Conservation (phyloP, 1,140 invertebrate genomes). For the Macrocentrus cingulum region DNA sequence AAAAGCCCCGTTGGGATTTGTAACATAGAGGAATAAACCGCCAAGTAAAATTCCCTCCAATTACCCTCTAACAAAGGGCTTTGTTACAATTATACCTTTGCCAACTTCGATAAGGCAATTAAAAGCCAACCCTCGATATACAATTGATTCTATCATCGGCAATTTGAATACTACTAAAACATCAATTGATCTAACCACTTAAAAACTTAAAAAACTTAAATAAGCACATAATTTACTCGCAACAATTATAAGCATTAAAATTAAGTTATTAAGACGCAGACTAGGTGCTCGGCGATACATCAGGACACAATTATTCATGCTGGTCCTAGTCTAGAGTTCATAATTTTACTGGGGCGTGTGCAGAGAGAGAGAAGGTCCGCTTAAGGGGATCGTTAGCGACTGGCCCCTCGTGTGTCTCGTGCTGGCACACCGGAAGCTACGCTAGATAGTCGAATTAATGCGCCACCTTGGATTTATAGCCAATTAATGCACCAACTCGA, state of each 20-base stretch:
- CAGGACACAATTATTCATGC: background rate
- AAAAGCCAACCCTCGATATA: no score
- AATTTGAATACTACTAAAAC: no score
- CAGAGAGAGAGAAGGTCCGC: background rate
- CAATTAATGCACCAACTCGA: conserved; percentile 47
- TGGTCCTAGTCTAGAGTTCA: background rate
- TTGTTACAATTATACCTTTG: background rate
- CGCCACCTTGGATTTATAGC: conserved; percentile 44
- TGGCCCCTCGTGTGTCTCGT: background rate
- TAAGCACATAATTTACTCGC: no score
- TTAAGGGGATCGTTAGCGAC: conserved; percentile 6
- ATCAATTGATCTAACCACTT: no score
- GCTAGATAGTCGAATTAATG: conserved; percentile 46
- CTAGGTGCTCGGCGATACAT: no score
- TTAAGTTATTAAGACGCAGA: no score
- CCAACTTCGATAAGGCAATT: no score
- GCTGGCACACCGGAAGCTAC: conserved; percentile 24
- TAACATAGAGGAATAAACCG: background rate
- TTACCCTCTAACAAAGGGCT: background rate
- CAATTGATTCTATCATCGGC: no score
- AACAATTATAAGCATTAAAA: no score
- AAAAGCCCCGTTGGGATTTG: background rate
- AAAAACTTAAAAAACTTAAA: no score
- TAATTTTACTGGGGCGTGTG: background rate
- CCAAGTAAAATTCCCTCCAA: background rate